Percentiles rank a stretch among this genome's conserved stretches.
Conservation (phyloP, 2,113 vertebrate genomes). For the Paracanthobrama guichenoti region DNA sequence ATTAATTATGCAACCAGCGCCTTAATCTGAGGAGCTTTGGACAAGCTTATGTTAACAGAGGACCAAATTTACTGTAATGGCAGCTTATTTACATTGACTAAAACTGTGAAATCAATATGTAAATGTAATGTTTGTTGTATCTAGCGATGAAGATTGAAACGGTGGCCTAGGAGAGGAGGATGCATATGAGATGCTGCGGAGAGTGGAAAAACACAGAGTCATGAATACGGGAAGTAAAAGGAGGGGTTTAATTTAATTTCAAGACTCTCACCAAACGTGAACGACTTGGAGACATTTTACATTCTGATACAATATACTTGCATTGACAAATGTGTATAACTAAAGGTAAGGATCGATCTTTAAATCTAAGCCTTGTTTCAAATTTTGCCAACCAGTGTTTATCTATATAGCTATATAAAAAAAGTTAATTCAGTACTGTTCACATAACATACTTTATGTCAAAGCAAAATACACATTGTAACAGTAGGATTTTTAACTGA, state of each 20-base stretch:
- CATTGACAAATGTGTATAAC: neutral
- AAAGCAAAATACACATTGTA: neutral
- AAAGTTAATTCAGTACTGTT: neutral
- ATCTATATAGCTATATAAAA: neutral
- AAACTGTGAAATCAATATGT: conserved; percentile 99
- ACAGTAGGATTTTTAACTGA: neutral
- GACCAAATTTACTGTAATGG: conserved; percentile 99
- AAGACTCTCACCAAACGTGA: neutral
- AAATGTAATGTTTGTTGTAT: conserved; percentile 99
- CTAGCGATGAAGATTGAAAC: conserved; percentile 90
- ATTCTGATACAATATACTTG: conserved; percentile 13
- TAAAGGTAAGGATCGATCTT: neutral
- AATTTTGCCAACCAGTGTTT: neutral
- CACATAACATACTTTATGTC: neutral
- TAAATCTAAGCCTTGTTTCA: neutral
- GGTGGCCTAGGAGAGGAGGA: conserved; percentile 70
- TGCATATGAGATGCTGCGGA: conserved; percentile 75
- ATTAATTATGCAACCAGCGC: conserved; percentile 94
- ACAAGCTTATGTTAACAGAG: conserved; percentile 98
- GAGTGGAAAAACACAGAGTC: conserved; percentile 60
- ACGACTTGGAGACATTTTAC: neutral
- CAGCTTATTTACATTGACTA: conserved; percentile 99
- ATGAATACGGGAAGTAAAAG: neutral
- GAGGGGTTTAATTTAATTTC: neutral
- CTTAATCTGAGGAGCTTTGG: conserved; percentile 94